Evolutionary conservation across 2,888 invertebrate species (phyloP).

Genomic region (Cephus runcator): DNA sequence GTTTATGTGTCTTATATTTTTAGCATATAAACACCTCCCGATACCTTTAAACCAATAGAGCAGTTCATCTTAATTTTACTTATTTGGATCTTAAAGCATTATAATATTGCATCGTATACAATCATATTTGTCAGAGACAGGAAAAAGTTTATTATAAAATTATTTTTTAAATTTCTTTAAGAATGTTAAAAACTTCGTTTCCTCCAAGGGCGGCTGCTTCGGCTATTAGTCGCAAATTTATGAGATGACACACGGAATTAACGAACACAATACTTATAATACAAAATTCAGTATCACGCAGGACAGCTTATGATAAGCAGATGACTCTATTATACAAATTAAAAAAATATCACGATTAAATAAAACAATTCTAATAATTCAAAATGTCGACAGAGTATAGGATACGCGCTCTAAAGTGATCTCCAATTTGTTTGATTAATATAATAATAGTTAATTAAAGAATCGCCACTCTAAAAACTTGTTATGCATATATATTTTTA

Average conservation of each 20-base stretch:
- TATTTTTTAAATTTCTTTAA: background rate
- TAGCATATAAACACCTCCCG: background rate
- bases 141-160: too few relatives aligned
- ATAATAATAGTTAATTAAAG: slow-evolving; percentile 6
- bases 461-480: slow-evolving; percentile 13
- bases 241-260: background rate
- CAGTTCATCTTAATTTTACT: background rate
- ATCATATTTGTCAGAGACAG: too few relatives aligned
- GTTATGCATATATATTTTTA: slow-evolving; percentile 21
- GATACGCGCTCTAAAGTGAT: slow-evolving; percentile 1
- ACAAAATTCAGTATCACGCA: background rate
- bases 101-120: background rate
- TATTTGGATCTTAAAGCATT: background rate
- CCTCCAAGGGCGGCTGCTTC: background rate
- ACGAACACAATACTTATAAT: background rate
- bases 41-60: slow-evolving; percentile 2
- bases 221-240: background rate
- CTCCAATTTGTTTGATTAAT: slow-evolving; percentile 7
- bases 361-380: background rate
- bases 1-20: slow-evolving; percentile 9
- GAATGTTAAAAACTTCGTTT: background rate
- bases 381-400: background rate
- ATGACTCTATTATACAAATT: too few relatives aligned
- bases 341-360: background rate
- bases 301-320: too few relatives aligned